A percentile compares a stretch with the other conserved stretches of the same genome.
Evolutionary conservation across 2,888 invertebrate species (phyloP).

Genomic region (Mimas tiliae): DNA sequence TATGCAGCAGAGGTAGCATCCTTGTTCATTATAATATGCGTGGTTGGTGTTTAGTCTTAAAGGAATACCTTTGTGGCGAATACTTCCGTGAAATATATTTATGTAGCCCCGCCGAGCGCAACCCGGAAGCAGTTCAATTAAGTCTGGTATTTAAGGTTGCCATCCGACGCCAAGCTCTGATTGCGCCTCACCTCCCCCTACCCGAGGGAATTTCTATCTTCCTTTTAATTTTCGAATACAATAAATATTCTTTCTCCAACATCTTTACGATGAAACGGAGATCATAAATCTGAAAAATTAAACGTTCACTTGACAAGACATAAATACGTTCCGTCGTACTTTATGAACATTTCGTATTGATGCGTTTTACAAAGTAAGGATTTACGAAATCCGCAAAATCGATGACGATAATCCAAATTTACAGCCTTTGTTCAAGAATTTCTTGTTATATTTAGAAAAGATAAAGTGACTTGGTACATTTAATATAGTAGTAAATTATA

Average conservation of each 20-base stretch:
- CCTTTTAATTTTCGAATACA: slow-evolving; percentile 82
- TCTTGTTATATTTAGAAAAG: not conserved
- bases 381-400: slow-evolving; percentile 15
- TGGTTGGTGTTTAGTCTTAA: slow-evolving; percentile 61
- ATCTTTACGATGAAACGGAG: slow-evolving; percentile 55
- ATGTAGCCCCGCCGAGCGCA: slow-evolving; percentile 67
- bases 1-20: slow-evolving; percentile 40
- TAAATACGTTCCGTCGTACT: slow-evolving; percentile 22
- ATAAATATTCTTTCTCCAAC: slow-evolving; percentile 72
- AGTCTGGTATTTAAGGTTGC: slow-evolving; percentile 83
- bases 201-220: slow-evolving; percentile 68
- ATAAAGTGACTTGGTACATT: not conserved
- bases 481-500: not conserved
- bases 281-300: slow-evolving; percentile 43
- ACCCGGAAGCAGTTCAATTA: slow-evolving; percentile 83
- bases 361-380: slow-evolving; percentile 9
- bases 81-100: slow-evolving; percentile 76
- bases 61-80: slow-evolving; percentile 71
- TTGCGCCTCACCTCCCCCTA: slow-evolving; percentile 66
- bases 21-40: slow-evolving; percentile 38
- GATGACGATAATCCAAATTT: not conserved
- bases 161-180: slow-evolving; percentile 77
- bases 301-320: slow-evolving; percentile 27
- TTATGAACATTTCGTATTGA: slow-evolving; percentile 15
- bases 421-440: slow-evolving; percentile 3